phyloP scores from a whole-genome alignment of 2,888 invertebrate genomes.

The Zele albiditarsus region DNA sequence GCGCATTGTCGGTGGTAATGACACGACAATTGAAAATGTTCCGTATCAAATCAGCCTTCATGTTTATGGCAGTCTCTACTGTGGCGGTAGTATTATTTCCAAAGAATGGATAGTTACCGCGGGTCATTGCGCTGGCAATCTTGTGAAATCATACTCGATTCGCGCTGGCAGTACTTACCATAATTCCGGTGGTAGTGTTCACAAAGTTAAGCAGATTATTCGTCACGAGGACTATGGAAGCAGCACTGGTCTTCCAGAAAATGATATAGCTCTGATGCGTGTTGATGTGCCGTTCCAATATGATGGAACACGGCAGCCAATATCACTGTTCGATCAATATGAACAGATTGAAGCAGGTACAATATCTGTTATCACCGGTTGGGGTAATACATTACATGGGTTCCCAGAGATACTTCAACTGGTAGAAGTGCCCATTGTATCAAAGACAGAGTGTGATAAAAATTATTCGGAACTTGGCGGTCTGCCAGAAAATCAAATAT shows the following conservation, averaged over 20 bases:
- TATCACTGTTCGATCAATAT: conserved; percentile 70
- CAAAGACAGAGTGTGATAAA: conserved; percentile 72
- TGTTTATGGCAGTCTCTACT: conserved; percentile 72
- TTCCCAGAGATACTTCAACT: conserved; percentile 67
- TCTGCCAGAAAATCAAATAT: conserved; percentile 72
- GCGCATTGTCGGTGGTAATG: conserved; percentile 74
- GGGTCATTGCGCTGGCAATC: conserved; percentile 57
- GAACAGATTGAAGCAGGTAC: conserved; percentile 51
- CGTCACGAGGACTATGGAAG: conserved; percentile 26
- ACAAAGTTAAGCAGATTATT: conserved; percentile 40
- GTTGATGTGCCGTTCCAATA: conserved; percentile 73
- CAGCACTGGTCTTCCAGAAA: conserved; percentile 3
- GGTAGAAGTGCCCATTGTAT: conserved; percentile 76
- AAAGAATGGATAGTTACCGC: conserved; percentile 73
- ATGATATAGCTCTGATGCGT: conserved; percentile 76
- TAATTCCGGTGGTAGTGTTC: conserved; percentile 40
- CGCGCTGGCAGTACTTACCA: conserved; percentile 71
- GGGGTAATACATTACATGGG: conserved; percentile 50
- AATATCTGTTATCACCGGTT: conserved; percentile 54
- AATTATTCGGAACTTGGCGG: conserved; percentile 39
- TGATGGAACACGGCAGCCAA: conserved; percentile 71
- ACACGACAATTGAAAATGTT: conserved; percentile 71
- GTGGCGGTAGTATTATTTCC: conserved; percentile 76
- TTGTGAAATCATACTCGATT: conserved; percentile 3
- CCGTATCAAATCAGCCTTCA: conserved; percentile 74